A percentile compares a stretch with the other conserved stretches of the same genome.
Conservation (phyloP, 2,888 invertebrate genomes). For the Mallateleia sp. region DNA sequence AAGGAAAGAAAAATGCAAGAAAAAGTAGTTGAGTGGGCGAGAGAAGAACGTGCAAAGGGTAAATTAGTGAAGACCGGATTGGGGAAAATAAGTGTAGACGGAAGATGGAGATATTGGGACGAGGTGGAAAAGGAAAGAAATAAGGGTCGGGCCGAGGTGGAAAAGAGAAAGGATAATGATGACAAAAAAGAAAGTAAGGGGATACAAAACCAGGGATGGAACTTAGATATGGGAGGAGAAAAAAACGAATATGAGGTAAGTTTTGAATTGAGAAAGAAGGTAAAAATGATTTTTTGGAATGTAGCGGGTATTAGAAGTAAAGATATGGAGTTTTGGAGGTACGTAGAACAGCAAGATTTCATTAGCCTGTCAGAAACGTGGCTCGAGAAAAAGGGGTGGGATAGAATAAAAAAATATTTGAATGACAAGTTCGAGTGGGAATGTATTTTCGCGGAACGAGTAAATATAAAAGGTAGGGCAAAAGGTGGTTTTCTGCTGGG, state of each 20-base stretch:
- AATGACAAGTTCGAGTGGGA: background rate
- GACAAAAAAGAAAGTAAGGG: no score
- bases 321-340: conserved; percentile 14
- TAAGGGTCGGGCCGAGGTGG: no score
- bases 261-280: no score
- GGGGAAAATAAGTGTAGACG: background rate
- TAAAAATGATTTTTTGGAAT: conserved; percentile 19
- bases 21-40: background rate
- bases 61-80: background rate
- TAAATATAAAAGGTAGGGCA: background rate
- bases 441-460: background rate
- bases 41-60: background rate
- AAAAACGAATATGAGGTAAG: no score
- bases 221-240: no score
- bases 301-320: background rate
- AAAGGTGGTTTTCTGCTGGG: background rate
- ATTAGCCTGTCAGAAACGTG: conserved; percentile 20
- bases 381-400: conserved; percentile 5
- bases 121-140: no score
- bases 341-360: background rate
- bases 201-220: no score
- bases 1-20: conserved; percentile 1
- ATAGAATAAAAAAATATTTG: background rate
- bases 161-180: no score
- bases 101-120: background rate